A percentile compares a stretch with the other conserved stretches of the same genome.
Conservation (phyloP, 2,888 invertebrate genomes). For the Gandaritis pyraliata region DNA sequence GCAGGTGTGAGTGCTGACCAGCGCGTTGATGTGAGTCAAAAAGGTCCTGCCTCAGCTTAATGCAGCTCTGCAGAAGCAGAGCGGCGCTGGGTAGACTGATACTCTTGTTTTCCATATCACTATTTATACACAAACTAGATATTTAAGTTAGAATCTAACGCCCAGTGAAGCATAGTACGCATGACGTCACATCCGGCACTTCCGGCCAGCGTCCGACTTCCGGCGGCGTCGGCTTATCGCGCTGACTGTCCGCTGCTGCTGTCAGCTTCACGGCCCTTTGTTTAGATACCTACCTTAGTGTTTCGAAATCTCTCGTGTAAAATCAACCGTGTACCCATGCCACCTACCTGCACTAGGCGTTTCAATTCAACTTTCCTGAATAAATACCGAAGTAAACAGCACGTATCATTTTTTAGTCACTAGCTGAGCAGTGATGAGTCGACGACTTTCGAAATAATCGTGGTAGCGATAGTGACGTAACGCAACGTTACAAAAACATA, state of each 20-base stretch:
- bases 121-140: too few species aligned
- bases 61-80: too few species aligned
- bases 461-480: slow-evolving; percentile 1
- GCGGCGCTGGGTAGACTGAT: too few species aligned
- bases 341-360: too few species aligned
- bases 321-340: too few species aligned
- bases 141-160: neutral
- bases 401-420: neutral
- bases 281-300: neutral
- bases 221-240: slow-evolving; percentile 17
- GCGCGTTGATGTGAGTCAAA: too few species aligned
- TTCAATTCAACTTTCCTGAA: too few species aligned
- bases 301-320: neutral
- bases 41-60: too few species aligned
- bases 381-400: too few species aligned
- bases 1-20: too few species aligned
- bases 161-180: slow-evolving; percentile 2
- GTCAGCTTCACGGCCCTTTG: slow-evolving; percentile 1
- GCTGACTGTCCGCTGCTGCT: slow-evolving; percentile 2
- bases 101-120: too few species aligned
- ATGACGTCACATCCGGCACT: slow-evolving; percentile 13
- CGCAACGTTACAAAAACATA: neutral
- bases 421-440: slow-evolving; percentile 4
- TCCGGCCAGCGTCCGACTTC: slow-evolving; percentile 22
- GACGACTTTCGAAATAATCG: neutral